A percentile compares a stretch with the other conserved stretches of the same genome.
Evolutionary conservation across 2,113 vertebrate species (phyloP).

Genomic region (Phoenicopterus ruber): DNA sequence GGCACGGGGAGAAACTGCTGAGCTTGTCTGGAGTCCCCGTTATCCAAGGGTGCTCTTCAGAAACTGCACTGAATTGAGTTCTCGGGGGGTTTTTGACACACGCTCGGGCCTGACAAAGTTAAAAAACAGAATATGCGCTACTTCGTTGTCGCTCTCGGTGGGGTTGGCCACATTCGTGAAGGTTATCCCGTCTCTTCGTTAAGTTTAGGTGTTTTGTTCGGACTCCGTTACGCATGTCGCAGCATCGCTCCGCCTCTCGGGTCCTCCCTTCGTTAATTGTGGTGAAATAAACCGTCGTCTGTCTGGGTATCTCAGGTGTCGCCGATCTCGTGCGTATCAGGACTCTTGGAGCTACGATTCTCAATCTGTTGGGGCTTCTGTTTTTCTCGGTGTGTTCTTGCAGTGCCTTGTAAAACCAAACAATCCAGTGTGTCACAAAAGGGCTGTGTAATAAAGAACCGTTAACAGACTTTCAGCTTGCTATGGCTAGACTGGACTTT

Average conservation of each 20-base stretch:
- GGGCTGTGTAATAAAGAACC: neutral
- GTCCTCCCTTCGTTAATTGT: neutral
- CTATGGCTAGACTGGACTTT: constrained; percentile 10
- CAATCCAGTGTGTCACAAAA: neutral
- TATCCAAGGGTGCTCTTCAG: neutral
- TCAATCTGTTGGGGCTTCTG: neutral
- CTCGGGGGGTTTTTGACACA: neutral
- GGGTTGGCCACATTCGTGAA: fast-evolving
- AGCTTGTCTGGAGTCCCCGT: fast-evolving
- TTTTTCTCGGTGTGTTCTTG: constrained; percentile 1
- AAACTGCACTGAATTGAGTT: fast-evolving
- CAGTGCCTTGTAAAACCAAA: constrained; percentile 63
- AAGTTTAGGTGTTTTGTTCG: fast-evolving
- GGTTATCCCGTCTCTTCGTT: neutral
- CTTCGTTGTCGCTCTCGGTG: fast-evolving
- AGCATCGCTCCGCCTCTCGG: neutral
- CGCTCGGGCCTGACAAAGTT: fast-evolving
- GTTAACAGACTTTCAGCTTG: neutral
- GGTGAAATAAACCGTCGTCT: neutral
- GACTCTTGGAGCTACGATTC: neutral
- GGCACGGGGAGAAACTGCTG: neutral
- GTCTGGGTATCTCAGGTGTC: neutral
- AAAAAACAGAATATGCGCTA: fast-evolving
- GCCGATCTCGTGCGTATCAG: neutral
- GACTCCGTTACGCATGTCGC: neutral